Conservation (phyloP, 1,140 invertebrate species). For the Diorhabda sublineata region DNA sequence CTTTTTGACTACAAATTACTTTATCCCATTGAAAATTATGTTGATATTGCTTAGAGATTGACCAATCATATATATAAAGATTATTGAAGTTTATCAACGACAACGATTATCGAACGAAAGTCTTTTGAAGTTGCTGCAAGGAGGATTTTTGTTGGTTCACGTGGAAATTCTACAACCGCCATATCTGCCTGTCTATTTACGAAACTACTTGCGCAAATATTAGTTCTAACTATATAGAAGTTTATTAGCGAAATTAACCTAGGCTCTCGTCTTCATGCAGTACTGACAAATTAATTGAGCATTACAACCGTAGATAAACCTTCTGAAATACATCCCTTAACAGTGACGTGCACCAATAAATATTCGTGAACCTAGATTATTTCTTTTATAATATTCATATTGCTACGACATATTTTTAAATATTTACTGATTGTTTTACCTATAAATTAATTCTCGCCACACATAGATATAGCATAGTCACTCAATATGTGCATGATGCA, state of each 20-base stretch:
- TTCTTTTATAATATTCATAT: too few species aligned
- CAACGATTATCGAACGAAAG: conserved; percentile 2
- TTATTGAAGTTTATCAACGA: background rate
- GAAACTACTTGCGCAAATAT: background rate
- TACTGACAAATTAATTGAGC: background rate
- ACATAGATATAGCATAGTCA: too few species aligned
- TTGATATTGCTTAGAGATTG: background rate
- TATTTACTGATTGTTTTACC: too few species aligned
- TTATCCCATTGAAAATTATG: background rate
- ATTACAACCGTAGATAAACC: background rate
- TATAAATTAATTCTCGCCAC: too few species aligned
- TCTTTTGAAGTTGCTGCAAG: background rate
- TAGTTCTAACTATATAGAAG: background rate
- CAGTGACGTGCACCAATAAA: background rate
- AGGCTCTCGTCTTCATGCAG: background rate
- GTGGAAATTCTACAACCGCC: background rate
- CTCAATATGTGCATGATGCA: too few species aligned
- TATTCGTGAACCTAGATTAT: too few species aligned
- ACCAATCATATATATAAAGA: background rate
- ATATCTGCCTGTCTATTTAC: background rate
- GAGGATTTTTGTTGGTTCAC: background rate
- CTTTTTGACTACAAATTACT: background rate
- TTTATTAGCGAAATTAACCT: background rate
- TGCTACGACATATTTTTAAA: too few species aligned
- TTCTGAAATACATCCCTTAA: background rate